Conservation (phyloP, 2,888 invertebrate genomes). For the Tetrapedia diversipes region DNA sequence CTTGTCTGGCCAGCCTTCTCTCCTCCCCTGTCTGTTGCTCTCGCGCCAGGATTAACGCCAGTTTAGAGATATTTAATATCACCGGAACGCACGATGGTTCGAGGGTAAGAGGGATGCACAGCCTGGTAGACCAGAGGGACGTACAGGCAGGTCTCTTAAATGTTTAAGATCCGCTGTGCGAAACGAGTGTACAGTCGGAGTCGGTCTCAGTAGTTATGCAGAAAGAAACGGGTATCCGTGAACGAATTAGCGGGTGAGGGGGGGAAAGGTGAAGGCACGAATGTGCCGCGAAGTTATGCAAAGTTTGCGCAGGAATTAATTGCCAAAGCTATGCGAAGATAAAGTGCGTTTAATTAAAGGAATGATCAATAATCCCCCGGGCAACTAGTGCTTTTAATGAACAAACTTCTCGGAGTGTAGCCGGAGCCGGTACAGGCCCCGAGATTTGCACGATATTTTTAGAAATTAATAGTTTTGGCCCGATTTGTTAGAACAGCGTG, state of each 20-base stretch:
- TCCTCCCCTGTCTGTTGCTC: slow-evolving; percentile 20
- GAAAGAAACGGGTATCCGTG: slow-evolving; percentile 38
- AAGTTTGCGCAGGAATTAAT: slow-evolving; percentile 52
- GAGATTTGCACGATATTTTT: slow-evolving; percentile 43
- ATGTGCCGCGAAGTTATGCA: slow-evolving; percentile 35
- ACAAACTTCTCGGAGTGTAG: slow-evolving; percentile 46
- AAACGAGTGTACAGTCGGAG: too few species aligned
- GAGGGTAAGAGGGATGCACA: slow-evolving; percentile 12
- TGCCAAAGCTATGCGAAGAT: slow-evolving; percentile 39
- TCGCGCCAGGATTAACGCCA: slow-evolving; percentile 26
- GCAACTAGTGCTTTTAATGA: slow-evolving; percentile 50
- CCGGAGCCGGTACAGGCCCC: slow-evolving; percentile 4
- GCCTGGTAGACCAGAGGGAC: slow-evolving; percentile 25
- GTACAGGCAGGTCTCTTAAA: slow-evolving; percentile 45
- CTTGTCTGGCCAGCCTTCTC: slow-evolving; percentile 18
- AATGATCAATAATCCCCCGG: slow-evolving; percentile 52
- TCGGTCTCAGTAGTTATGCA: slow-evolving; percentile 35
- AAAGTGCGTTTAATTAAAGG: slow-evolving; percentile 58
- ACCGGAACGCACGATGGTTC: slow-evolving; percentile 27
- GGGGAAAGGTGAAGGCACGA: too few species aligned
- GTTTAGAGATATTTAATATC: slow-evolving; percentile 73
- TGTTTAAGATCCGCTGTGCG: slow-evolving; percentile 48
- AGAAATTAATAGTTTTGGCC: slow-evolving; percentile 2
- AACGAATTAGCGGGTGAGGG: slow-evolving; percentile 18
- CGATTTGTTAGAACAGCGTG: background rate